Evolutionary conservation across 2,113 vertebrate genomes (phyloP).

Genomic region (Pseudorasbora parva): DNA sequence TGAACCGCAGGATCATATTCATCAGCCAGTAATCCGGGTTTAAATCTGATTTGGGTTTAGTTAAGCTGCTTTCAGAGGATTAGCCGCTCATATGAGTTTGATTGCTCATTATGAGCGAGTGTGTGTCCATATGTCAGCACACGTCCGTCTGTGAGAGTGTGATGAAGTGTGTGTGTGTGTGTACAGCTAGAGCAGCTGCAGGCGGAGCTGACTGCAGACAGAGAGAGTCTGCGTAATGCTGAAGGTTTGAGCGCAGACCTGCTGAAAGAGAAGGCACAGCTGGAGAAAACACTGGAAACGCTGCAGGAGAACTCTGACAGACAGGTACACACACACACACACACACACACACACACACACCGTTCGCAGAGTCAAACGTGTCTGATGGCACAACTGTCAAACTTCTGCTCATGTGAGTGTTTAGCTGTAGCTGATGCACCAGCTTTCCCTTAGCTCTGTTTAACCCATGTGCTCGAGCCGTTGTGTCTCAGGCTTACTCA

Average conservation of each 20-base stretch:
- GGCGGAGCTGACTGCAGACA: constrained; percentile 84
- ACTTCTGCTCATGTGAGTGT: too few relatives aligned
- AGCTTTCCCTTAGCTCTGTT: too few relatives aligned
- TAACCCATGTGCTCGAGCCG: too few relatives aligned
- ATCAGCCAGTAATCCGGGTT: background rate
- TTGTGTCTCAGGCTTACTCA: too few relatives aligned
- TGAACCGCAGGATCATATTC: background rate
- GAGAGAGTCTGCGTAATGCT: constrained; percentile 85
- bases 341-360: too few relatives aligned
- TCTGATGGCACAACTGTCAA: too few relatives aligned
- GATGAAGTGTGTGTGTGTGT: constrained; percentile 41
- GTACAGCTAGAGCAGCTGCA: constrained; percentile 86
- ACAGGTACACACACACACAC: constrained; percentile 78
- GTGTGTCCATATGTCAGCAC: background rate
- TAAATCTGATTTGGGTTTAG: background rate
- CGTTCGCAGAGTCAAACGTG: too few relatives aligned
- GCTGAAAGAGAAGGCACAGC: constrained; percentile 94
- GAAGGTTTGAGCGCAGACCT: constrained; percentile 90
- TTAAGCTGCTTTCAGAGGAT: constrained; percentile 53
- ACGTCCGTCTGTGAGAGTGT: background rate
- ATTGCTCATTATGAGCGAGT: constrained; percentile 27
- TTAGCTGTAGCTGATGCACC: too few relatives aligned
- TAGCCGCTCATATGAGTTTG: constrained; percentile 21
- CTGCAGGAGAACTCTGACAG: constrained; percentile 92
- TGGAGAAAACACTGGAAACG: constrained; percentile 92